Conservation (phyloP, 2,888 invertebrate genomes). For the Eristalis intricaria region DNA sequence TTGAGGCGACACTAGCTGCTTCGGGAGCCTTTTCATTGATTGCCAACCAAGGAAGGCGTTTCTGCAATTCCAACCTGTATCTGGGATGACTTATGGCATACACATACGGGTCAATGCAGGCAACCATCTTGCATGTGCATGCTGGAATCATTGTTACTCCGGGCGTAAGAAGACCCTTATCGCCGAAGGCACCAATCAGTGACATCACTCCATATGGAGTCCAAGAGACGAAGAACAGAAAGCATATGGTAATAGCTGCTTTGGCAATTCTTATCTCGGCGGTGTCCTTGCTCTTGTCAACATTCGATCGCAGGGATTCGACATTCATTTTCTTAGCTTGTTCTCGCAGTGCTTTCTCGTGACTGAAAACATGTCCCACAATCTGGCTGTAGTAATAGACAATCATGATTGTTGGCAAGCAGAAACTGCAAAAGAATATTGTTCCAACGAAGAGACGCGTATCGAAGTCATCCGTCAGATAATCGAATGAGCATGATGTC, state of each 20-base stretch:
- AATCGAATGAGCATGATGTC: conserved; percentile 92
- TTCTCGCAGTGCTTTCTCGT: conserved; percentile 90
- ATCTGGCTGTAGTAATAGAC: conserved; percentile 93
- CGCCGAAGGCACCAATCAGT: conserved; percentile 91
- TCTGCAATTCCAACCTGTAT: conserved; percentile 91
- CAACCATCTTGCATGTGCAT: conserved; percentile 92
- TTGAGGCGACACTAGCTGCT: conserved; percentile 83
- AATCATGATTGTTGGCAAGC: conserved; percentile 89
- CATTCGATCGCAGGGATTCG: conserved; percentile 88
- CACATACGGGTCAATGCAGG: conserved; percentile 95
- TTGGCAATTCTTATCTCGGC: conserved; percentile 93
- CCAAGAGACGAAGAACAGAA: conserved; percentile 93
- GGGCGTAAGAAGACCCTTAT: conserved; percentile 87
- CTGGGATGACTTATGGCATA: conserved; percentile 95
- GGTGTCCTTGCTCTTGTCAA: conserved; percentile 86
- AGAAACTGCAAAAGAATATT: conserved; percentile 90
- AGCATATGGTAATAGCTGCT: conserved; percentile 93
- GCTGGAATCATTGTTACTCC: conserved; percentile 92
- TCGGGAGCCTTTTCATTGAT: conserved; percentile 85
- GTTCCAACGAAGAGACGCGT: conserved; percentile 89
- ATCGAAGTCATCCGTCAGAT: conserved; percentile 89
- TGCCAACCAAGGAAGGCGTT: conserved; percentile 88
- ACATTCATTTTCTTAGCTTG: conserved; percentile 96
- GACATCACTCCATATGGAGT: conserved; percentile 93
- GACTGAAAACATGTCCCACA: conserved; percentile 91